These are phyloP conservation scores for Tachycineta bicolor DNA, from an alignment of 2,113 vertebrate species.

Conservation along the genomic window DNA sequence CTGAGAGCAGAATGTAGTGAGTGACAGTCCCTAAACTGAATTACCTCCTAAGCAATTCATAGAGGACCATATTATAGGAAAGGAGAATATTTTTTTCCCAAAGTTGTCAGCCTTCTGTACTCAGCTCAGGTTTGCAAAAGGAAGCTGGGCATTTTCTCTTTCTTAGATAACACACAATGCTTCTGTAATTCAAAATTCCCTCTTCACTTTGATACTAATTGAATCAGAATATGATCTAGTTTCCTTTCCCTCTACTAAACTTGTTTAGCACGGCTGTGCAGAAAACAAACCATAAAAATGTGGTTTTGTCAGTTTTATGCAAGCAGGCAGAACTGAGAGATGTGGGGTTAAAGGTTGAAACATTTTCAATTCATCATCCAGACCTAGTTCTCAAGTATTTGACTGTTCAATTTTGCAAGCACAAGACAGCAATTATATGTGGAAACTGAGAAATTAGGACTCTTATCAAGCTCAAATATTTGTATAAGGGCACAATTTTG, in stretches of 20 bases:
- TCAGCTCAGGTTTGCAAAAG: background rate
- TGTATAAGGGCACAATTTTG: background rate
- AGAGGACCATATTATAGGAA: background rate
- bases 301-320: constrained; percentile 35
- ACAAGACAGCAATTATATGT: constrained; percentile 20
- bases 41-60: background rate
- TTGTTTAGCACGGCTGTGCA: background rate
- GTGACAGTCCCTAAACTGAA: background rate
- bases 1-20: background rate
- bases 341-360: constrained; percentile 32
- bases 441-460: constrained; percentile 9
- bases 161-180: background rate
- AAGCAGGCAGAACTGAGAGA: constrained; percentile 6
- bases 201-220: background rate
- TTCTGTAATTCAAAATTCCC: background rate
- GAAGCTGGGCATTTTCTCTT: background rate
- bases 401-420: background rate
- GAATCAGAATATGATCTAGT: background rate
- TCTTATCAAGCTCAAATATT: background rate
- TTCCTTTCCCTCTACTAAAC: background rate
- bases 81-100: background rate
- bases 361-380: constrained; percentile 39
- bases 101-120: background rate
- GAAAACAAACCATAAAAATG: constrained; percentile 42
- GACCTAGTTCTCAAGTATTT: background rate